phyloP scores from a whole-genome alignment of 2,113 vertebrate genomes.

The Corydoras maculifer region DNA sequence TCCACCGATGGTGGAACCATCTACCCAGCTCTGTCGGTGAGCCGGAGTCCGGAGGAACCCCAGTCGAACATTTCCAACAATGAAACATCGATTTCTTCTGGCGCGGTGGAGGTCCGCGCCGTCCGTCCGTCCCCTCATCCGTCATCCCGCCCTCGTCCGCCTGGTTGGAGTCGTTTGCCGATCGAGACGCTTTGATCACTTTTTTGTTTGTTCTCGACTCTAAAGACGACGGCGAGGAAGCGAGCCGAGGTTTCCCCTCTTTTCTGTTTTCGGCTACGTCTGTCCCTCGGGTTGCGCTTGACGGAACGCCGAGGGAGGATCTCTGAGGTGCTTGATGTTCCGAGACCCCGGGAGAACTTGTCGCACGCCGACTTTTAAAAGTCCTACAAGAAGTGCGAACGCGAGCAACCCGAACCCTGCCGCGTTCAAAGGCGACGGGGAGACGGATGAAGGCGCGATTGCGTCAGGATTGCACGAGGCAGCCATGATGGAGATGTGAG shows the following conservation, averaged over 20 bases:
- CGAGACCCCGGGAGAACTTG: constrained; percentile 38
- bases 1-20: too few species aligned
- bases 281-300: constrained; percentile 17
- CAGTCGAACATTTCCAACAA: too few species aligned
- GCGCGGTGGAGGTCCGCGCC: neutral
- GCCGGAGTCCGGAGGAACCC: too few species aligned
- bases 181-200: constrained; percentile 56
- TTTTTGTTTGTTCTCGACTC: constrained; percentile 55
- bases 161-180: constrained; percentile 55
- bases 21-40: too few species aligned
- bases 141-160: constrained; percentile 46
- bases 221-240: constrained; percentile 43
- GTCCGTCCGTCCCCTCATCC: constrained; percentile 42
- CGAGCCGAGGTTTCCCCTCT: constrained; percentile 50
- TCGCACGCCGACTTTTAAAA: constrained; percentile 60
- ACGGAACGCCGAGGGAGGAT: constrained; percentile 55
- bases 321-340: constrained; percentile 49
- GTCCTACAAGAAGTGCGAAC: constrained; percentile 52
- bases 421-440: constrained; percentile 23
- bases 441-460: constrained; percentile 14
- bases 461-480: constrained; percentile 40
- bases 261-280: constrained; percentile 28
- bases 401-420: constrained; percentile 41
- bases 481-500: constrained; percentile 59
- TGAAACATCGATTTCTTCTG: constrained; percentile 14